phyloP scores from a whole-genome alignment of 2,113 vertebrate species.

The Erinaceus europaeus region DNA sequence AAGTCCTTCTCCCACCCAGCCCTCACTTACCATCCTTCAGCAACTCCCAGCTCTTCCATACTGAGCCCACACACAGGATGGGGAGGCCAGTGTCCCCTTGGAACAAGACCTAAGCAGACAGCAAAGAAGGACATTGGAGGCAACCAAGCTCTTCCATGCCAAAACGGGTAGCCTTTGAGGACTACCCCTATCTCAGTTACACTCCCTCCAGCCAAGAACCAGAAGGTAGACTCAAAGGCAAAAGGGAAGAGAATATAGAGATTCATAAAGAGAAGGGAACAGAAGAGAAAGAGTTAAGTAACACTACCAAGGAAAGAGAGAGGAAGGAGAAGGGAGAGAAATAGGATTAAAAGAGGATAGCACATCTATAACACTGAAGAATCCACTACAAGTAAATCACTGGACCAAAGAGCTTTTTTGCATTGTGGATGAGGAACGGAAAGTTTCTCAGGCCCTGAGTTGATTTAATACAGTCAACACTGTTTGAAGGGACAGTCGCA shows the following conservation, averaged over 20 bases:
- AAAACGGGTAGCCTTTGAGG: neutral
- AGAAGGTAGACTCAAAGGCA: neutral
- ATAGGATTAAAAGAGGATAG: neutral
- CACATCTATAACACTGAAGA: neutral
- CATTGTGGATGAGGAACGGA: neutral
- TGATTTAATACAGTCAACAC: neutral
- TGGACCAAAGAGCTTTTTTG: neutral
- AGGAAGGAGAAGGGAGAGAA: neutral
- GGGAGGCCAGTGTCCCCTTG: conserved; percentile 85
- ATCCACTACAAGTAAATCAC: neutral
- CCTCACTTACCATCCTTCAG: conserved; percentile 85
- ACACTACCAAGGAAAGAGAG: neutral
- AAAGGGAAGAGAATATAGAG: neutral
- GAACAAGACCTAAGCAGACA: conserved; percentile 82
- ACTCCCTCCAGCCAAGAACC: neutral
- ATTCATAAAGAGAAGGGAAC: neutral
- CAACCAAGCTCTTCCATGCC: neutral
- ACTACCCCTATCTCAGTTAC: neutral
- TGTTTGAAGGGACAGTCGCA: neutral
- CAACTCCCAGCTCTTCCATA: conserved; percentile 95
- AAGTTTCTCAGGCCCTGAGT: neutral
- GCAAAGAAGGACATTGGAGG: neutral
- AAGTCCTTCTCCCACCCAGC: rapidly evolving
- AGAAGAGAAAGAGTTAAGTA: neutral
- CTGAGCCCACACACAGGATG: conserved; percentile 94